A percentile compares a stretch with the other conserved stretches of the same genome.
Conservation (phyloP, 2,113 vertebrate genomes). For the Crotophaga sulcirostris region DNA sequence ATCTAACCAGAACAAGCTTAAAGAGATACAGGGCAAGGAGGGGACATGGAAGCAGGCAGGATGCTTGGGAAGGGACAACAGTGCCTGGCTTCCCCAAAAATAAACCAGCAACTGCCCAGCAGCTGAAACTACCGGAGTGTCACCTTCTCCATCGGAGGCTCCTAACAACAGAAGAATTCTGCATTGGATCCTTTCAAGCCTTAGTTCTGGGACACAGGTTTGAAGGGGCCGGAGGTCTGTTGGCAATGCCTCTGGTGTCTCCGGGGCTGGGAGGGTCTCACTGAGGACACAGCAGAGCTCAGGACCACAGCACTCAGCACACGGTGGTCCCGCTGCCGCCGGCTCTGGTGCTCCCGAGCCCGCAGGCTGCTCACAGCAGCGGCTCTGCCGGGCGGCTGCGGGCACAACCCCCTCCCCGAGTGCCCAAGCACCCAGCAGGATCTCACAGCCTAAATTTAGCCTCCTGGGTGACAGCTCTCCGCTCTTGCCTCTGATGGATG, state of each 20-base stretch:
- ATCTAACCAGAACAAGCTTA: background rate
- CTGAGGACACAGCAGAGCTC: background rate
- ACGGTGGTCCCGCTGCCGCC: rapidly evolving
- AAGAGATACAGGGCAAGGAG: background rate
- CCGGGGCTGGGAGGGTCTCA: background rate
- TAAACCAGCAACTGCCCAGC: background rate
- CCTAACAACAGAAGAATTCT: background rate
- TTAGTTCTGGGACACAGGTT: background rate
- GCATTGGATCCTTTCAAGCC: background rate
- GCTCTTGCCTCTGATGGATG: background rate
- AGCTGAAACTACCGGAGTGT: background rate
- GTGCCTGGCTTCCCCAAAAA: background rate
- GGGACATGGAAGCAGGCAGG: rapidly evolving
- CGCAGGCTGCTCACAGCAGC: background rate
- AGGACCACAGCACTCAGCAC: background rate
- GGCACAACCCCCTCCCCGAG: background rate
- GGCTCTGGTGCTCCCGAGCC: background rate
- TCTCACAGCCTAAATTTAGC: background rate
- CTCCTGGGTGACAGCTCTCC: background rate
- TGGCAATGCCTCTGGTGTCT: no score
- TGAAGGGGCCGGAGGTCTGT: background rate
- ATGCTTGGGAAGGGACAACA: background rate
- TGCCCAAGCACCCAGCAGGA: background rate
- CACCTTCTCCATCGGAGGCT: background rate
- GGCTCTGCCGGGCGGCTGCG: background rate